Percentiles rank a stretch among this genome's conserved stretches.
These are phyloP conservation scores for Chamaetylas fuelleborni DNA, from an alignment of 2,113 vertebrate species.

Conservation along the genomic window DNA sequence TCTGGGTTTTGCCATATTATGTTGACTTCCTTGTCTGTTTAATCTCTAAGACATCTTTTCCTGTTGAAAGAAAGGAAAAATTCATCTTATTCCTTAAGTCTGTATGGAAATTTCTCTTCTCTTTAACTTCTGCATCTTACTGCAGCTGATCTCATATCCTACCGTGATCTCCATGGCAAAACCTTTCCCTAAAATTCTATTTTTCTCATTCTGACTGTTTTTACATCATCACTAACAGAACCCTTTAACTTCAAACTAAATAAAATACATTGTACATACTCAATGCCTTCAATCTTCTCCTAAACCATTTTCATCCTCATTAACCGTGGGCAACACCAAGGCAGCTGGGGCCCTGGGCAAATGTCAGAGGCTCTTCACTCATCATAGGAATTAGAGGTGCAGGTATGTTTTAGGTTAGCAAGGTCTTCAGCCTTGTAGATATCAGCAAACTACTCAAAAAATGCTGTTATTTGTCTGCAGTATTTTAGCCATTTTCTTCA, in stretches of 20 bases:
- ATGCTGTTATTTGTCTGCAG: neutral
- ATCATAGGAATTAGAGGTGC: rapidly evolving
- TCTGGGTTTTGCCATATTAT: neutral
- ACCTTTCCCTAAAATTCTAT: neutral
- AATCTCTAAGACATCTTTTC: neutral
- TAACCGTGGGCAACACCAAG: neutral
- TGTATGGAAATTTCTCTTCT: neutral
- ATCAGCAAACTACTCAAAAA: neutral
- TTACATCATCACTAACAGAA: neutral
- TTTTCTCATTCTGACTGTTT: neutral
- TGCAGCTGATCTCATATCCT: neutral
- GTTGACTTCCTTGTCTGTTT: neutral
- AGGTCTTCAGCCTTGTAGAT: neutral
- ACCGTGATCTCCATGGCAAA: neutral
- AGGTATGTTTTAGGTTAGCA: neutral
- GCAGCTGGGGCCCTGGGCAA: neutral
- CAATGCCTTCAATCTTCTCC: neutral
- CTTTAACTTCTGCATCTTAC: neutral
- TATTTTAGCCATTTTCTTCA: neutral
- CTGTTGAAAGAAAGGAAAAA: neutral
- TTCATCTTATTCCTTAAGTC: neutral
- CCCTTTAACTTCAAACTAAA: neutral
- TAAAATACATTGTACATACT: neutral
- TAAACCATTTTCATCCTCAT: neutral
- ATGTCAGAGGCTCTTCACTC: neutral